Conservation (phyloP, 2,888 invertebrate genomes). For the Mythimna impura region DNA sequence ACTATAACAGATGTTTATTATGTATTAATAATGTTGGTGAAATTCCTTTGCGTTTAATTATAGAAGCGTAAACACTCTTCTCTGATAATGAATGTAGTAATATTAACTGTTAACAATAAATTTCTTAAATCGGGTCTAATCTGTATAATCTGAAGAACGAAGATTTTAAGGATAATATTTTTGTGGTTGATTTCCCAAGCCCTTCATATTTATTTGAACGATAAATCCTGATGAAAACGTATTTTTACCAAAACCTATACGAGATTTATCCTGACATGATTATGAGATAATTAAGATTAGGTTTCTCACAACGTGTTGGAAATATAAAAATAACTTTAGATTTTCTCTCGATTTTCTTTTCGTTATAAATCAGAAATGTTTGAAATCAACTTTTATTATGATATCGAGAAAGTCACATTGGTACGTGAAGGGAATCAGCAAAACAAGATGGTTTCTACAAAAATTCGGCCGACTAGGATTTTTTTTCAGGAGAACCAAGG, state of each 20-base stretch:
- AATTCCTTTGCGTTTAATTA: conserved; percentile 54
- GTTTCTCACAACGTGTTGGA: conserved; percentile 28
- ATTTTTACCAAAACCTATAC: conserved; percentile 14
- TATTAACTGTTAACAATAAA: conserved; percentile 32
- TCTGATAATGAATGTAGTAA: conserved; percentile 39
- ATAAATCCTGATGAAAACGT: conserved; percentile 2
- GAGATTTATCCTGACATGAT: conserved; percentile 11
- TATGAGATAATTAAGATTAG: conserved; percentile 25
- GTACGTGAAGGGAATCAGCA: conserved; percentile 26
- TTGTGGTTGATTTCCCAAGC: conserved; percentile 4
- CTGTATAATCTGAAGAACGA: conserved; percentile 10
- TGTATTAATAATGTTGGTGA: conserved; percentile 43
- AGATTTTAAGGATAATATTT: conserved; percentile 1
- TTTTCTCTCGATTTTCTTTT: conserved; percentile 19
- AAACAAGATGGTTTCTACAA: background rate
- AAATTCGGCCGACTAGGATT: background rate
- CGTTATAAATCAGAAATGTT: conserved; percentile 25
- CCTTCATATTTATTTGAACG: conserved; percentile 20
- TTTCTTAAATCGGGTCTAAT: conserved; percentile 18
- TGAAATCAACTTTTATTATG: conserved; percentile 20
- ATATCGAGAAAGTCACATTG: conserved; percentile 20
- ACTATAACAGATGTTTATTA: conserved; percentile 41
- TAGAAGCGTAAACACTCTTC: conserved; percentile 36
- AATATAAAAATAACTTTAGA: conserved; percentile 25
- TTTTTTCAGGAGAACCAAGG: background rate